Evolutionary conservation across 1,140 invertebrate species (phyloP).

Genomic region (Zaprionus kolodkinae): DNA sequence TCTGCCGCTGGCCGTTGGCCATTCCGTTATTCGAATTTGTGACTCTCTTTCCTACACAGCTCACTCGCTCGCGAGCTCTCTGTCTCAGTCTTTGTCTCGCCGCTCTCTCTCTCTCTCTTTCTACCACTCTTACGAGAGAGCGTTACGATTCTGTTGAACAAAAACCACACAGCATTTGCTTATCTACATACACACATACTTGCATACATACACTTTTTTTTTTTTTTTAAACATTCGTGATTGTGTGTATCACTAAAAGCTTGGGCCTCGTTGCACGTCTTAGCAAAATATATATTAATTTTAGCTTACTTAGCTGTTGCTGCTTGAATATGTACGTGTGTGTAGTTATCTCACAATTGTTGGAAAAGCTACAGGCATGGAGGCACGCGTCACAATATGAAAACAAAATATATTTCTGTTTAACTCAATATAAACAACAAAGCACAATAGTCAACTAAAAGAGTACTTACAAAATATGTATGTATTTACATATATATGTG

Average conservation of each 20-base stretch:
- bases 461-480: conserved; percentile 57
- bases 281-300: conserved; percentile 63
- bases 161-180: conserved; percentile 30
- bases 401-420: conserved; percentile 54
- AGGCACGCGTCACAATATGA: conserved; percentile 50
- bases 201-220: conserved; percentile 23
- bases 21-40: conserved; percentile 49
- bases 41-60: conserved; percentile 45
- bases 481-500: conserved; percentile 31
- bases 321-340: conserved; percentile 35
- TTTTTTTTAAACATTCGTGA: conserved; percentile 24
- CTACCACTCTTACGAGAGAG: conserved; percentile 21
- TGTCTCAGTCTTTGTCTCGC: neutral
- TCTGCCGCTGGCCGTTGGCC: conserved; percentile 48
- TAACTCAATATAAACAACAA: conserved; percentile 56
- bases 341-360: conserved; percentile 44
- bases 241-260: conserved; percentile 48
- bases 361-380: conserved; percentile 45
- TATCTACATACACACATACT: conserved; percentile 24
- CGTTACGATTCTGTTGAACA: conserved; percentile 30
- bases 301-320: conserved; percentile 55
- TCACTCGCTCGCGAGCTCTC: conserved; percentile 3
- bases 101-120: conserved; percentile 28
- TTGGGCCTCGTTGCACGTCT: conserved; percentile 62
- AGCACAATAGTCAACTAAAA: conserved; percentile 34